phyloP scores from a whole-genome alignment of 2,888 invertebrate species.

The Aphodius sticticus region DNA sequence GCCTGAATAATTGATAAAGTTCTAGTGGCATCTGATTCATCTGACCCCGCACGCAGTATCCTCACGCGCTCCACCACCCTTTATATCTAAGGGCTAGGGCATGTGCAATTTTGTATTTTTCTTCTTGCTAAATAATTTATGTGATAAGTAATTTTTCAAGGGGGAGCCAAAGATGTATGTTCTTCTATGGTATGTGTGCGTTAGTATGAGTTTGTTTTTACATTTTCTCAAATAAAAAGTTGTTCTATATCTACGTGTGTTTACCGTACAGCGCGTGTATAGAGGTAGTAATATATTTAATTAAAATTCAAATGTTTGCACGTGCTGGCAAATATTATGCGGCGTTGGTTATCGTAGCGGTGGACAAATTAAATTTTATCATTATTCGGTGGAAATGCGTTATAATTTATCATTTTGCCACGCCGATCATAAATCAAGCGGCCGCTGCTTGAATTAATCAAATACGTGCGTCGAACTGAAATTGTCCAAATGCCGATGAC shows the following conservation, averaged over 20 bases:
- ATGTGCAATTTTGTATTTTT: slow-evolving; percentile 5
- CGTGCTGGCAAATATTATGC: background rate
- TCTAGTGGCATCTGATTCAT: slow-evolving; percentile 56
- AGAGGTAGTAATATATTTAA: background rate
- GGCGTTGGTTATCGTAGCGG: background rate
- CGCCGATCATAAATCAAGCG: background rate
- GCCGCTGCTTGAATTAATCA: background rate
- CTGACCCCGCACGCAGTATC: slow-evolving; percentile 47
- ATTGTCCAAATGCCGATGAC: background rate
- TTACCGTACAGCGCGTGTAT: background rate
- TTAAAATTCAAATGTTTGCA: background rate
- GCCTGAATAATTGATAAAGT: slow-evolving; percentile 57
- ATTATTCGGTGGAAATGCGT: background rate
- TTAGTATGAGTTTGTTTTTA: no score
- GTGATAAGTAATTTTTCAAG: slow-evolving; percentile 28
- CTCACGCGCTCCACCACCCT: slow-evolving; percentile 31
- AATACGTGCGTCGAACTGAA: background rate
- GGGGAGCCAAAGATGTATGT: slow-evolving; percentile 29
- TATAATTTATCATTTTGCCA: background rate
- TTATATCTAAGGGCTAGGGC: slow-evolving; percentile 28
- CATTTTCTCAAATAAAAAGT: no score
- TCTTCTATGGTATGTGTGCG: background rate
- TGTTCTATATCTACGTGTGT: no score
- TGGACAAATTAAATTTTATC: background rate
- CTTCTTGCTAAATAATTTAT: slow-evolving; percentile 8